Evolutionary conservation across 2,113 vertebrate species (phyloP), one percentile per base, ranked within the genome.

Genomic region (Azemiops feae): DNA sequence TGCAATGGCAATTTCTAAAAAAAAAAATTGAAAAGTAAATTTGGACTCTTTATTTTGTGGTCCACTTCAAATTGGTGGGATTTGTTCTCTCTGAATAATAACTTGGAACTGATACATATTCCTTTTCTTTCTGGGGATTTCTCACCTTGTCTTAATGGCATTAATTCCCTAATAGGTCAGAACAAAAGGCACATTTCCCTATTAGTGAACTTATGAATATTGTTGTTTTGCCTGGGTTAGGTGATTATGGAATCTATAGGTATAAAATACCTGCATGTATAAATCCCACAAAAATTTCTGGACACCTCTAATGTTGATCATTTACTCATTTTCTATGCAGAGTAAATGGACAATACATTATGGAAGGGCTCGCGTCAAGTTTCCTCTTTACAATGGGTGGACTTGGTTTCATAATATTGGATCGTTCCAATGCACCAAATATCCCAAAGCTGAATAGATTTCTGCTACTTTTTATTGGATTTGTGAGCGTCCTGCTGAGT

Each of bases 331-430:
- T 94, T 91, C 30, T 8, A 23, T 96, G 54, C 95, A 99, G 99
- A 96, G 99, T 99, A 91, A 99, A 99, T 64, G 99, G 99, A 6
- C 99, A 99, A 69, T 99, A 99, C 96, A 99, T 99, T 60, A 99
- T 99, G 99, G 99, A 99, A 97, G 99, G 99, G 53, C 97, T 99
- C 0, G 99, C 99, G 3, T 99, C 99, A 95, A 99, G 99, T 94
- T 99, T 99, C 96, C 98, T 99, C 85, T 99, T 99, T 97, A 99
- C 99, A 14, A 99, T 99, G 99, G 99, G 99, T 16, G 99, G 99
- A 7, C 97, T 99, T 92, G 99, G 99, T 89, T 99, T 99, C 93
- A 99, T 99, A 93, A 99, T 99, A 97, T 96, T 99, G 97, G 99
- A 99, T 96, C 98, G 99, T 94, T 99, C 99, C 90, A 99, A 99